phyloP scores from a whole-genome alignment of 2,888 invertebrate genomes.

The Alcis repandata region DNA sequence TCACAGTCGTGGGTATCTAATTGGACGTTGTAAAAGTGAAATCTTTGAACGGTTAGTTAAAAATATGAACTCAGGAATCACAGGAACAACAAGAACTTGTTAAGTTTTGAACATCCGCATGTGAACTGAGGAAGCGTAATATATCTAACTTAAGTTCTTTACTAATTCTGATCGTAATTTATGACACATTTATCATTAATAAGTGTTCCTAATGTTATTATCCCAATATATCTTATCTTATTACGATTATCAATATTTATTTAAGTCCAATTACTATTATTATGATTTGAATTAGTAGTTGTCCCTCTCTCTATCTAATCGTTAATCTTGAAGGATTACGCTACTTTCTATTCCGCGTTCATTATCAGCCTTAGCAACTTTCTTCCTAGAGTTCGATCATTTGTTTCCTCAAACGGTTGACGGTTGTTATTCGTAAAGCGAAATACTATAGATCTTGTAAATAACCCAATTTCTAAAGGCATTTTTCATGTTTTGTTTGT shows the following conservation, averaged over 20 bases:
- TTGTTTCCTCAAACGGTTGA: neutral
- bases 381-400: constrained; percentile 12
- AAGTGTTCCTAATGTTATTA: neutral
- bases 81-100: constrained; percentile 3
- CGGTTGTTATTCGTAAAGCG: constrained; percentile 9
- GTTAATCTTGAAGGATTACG: constrained; percentile 2
- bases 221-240: neutral
- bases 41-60: constrained; percentile 57
- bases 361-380: constrained; percentile 6
- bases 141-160: neutral
- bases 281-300: too few species aligned
- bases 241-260: neutral
- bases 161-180: neutral
- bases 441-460: constrained; percentile 6
- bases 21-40: constrained; percentile 74
- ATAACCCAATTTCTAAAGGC: constrained; percentile 15
- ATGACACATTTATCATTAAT: neutral
- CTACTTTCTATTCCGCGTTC: constrained; percentile 11
- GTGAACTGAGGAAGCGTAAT: neutral
- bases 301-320: neutral
- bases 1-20: constrained; percentile 62
- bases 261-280: neutral
- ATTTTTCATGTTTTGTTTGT: constrained; percentile 24
- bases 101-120: neutral
- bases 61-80: constrained; percentile 21